Evolutionary conservation across 1,140 invertebrate species (phyloP).

Genomic region (Brachionus koreanus): DNA sequence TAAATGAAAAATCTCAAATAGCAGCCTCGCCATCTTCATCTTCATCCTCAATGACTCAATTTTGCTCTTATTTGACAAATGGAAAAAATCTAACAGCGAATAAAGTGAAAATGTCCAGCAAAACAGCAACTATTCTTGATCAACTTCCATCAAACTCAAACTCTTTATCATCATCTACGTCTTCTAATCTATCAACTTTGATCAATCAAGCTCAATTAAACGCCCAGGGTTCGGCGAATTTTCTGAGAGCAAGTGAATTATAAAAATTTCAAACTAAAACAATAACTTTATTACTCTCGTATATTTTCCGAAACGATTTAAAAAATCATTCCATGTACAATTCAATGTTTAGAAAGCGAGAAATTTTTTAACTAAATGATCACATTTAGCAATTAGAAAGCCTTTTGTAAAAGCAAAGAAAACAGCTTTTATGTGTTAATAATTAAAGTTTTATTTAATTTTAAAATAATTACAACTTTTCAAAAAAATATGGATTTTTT

Average conservation of each 20-base stretch:
- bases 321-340: constrained; percentile 1
- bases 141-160: constrained; percentile 11
- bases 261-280: not conserved
- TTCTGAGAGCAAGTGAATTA: constrained; percentile 35
- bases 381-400: not conserved
- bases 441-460: not conserved
- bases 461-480: not conserved
- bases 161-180: not conserved
- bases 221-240: constrained; percentile 9
- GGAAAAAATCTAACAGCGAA: not conserved
- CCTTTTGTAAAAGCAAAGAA: not conserved
- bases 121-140: not conserved
- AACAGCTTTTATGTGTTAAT: not conserved
- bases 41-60: constrained; percentile 33
- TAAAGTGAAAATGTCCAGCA: not conserved
- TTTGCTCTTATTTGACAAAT: constrained; percentile 24
- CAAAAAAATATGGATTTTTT: not conserved
- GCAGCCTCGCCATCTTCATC: constrained; percentile 21
- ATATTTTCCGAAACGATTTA: not conserved
- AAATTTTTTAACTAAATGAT: not conserved
- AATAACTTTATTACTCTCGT: not conserved
- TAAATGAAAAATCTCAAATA: constrained; percentile 29
- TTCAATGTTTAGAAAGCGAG: not conserved
- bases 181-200: constrained; percentile 8
- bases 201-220: constrained; percentile 30